A percentile compares a stretch with the other conserved stretches of the same genome.
These are phyloP conservation scores for Drosophila trapezifrons DNA, from an alignment of 1,140 invertebrate genomes.

Conservation along the genomic window DNA sequence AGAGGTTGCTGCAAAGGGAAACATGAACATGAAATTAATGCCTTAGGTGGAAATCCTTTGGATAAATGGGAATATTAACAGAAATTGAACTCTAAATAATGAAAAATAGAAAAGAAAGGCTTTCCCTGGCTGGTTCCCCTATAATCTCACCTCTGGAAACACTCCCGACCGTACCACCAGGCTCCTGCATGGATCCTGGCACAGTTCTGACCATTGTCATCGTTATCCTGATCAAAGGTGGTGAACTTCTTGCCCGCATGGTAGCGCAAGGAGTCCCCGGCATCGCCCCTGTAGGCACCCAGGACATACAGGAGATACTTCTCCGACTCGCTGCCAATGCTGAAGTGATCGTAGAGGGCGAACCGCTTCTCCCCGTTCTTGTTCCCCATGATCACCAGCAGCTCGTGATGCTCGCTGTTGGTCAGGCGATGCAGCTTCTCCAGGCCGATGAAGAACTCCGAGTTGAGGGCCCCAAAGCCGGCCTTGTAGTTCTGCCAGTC, in stretches of 20 bases:
- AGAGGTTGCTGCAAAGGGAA: conserved; percentile 50
- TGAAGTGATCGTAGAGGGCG: conserved; percentile 88
- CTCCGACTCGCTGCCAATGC: conserved; percentile 87
- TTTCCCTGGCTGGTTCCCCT: no score
- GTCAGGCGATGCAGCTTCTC: conserved; percentile 86
- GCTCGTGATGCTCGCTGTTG: conserved; percentile 86
- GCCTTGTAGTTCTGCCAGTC: conserved; percentile 87
- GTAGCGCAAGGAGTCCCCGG: conserved; percentile 88
- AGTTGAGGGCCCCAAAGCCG: conserved; percentile 87
- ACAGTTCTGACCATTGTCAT: conserved; percentile 88
- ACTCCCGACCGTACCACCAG: conserved; percentile 87
- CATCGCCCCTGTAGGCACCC: conserved; percentile 87
- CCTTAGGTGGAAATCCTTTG: no score
- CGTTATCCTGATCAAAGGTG: conserved; percentile 89
- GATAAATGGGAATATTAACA: no score
- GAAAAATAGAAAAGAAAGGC: no score
- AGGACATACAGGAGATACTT: conserved; percentile 88
- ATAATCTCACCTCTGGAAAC: conserved; percentile 66
- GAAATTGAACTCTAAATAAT: no score
- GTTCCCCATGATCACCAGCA: conserved; percentile 88
- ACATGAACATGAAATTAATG: no score
- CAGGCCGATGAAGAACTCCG: conserved; percentile 87
- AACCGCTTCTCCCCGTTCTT: conserved; percentile 85
- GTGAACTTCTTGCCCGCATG: conserved; percentile 90
- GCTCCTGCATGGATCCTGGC: conserved; percentile 87